Percentiles rank a stretch among this genome's conserved stretches.
Conservation (phyloP, 1,140 invertebrate species). For the Ladona fulva region DNA sequence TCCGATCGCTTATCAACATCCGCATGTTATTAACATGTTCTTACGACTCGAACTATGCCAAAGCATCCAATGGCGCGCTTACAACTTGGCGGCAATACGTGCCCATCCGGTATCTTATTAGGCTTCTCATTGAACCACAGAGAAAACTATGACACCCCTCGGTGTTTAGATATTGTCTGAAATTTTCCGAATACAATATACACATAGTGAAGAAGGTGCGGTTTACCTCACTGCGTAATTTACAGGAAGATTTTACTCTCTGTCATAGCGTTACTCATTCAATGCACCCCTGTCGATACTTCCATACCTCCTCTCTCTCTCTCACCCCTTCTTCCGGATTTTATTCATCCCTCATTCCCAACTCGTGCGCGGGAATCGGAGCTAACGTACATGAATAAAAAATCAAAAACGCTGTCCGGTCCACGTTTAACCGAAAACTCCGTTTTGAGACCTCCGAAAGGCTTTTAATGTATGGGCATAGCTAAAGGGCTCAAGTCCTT, state of each 20-base stretch:
- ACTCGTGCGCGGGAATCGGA: background rate
- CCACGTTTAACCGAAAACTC: background rate
- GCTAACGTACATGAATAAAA: background rate
- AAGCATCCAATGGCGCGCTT: background rate
- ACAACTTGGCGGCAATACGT: too few relatives aligned
- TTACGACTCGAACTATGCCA: background rate
- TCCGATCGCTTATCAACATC: background rate
- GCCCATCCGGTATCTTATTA: too few relatives aligned
- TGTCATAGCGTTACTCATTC: too few relatives aligned
- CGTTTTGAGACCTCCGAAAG: background rate
- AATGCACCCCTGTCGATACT: too few relatives aligned
- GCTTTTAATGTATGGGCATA: background rate
- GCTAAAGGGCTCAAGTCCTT: background rate
- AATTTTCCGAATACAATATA: too few relatives aligned
- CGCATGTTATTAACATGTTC: background rate
- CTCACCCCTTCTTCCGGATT: background rate
- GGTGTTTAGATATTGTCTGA: too few relatives aligned
- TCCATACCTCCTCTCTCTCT: too few relatives aligned
- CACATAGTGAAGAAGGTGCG: too few relatives aligned
- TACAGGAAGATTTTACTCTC: too few relatives aligned
- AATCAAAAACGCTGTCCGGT: background rate
- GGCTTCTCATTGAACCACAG: too few relatives aligned
- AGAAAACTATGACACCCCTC: too few relatives aligned
- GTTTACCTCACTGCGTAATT: too few relatives aligned
- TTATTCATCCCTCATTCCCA: background rate